Percentiles rank a stretch among this genome's conserved stretches.
Conservation (phyloP, 1,140 invertebrate genomes). For the Camponotus floridanus region DNA sequence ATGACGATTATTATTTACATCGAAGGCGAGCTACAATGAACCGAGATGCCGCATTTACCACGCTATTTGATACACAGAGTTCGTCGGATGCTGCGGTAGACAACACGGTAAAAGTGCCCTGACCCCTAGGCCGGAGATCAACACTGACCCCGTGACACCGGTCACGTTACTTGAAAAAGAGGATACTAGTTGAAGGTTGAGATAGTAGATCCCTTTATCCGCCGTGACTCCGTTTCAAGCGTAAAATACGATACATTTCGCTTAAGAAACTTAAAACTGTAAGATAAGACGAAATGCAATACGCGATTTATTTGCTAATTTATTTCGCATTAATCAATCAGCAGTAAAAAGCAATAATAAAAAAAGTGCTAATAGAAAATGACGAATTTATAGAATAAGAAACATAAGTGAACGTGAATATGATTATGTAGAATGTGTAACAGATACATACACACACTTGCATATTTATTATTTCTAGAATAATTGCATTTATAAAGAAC, state of each 20-base stretch:
- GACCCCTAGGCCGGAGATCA: conserved; percentile 40
- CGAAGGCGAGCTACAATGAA: conserved; percentile 10
- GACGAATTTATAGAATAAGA: not conserved
- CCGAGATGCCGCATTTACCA: conserved; percentile 41
- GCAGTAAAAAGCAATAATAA: conserved; percentile 6
- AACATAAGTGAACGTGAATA: not conserved
- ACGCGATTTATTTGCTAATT: conserved; percentile 21
- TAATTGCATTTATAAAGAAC: no score
- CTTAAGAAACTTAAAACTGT: conserved; percentile 13
- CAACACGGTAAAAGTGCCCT: conserved; percentile 51
- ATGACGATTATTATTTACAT: conserved; percentile 17
- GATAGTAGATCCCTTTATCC: conserved; percentile 56
- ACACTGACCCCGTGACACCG: conserved; percentile 56
- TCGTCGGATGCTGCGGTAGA: conserved; percentile 44
- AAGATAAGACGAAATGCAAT: conserved; percentile 33
- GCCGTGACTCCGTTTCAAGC: conserved; percentile 36
- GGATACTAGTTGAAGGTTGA: conserved; percentile 61
- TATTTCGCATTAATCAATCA: conserved; percentile 12
- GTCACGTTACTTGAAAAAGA: conserved; percentile 63
- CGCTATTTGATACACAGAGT: conserved; percentile 54
- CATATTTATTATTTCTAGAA: no score
- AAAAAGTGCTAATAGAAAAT: not conserved
- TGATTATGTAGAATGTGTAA: not conserved
- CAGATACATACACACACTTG: no score
- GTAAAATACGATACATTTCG: conserved; percentile 17